These are phyloP conservation scores for Rhimphoctona megacephalus DNA, from an alignment of 2,888 invertebrate species.

Conservation along the genomic window DNA sequence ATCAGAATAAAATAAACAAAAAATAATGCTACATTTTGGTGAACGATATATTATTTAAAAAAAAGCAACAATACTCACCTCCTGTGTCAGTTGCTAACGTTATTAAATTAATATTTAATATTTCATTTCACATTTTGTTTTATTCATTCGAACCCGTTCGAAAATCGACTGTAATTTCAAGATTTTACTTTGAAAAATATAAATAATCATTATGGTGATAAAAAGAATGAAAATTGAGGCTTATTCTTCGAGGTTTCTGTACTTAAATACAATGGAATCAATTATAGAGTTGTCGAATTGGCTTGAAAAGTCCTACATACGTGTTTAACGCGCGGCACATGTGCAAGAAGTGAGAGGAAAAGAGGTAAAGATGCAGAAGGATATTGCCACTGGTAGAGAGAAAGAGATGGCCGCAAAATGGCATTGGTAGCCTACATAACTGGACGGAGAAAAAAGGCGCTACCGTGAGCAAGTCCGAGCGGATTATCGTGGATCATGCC, in stretches of 20 bases:
- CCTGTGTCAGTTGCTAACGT: no score
- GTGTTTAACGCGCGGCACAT: conserved; percentile 1
- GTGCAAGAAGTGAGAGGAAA: conserved; percentile 7
- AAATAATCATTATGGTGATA: not conserved
- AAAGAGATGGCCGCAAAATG: conserved; percentile 75
- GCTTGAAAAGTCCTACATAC: conserved; percentile 9
- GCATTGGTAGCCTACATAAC: conserved; percentile 83
- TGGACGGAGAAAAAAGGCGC: conserved; percentile 58
- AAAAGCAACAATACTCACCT: not conserved
- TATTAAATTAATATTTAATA: not conserved
- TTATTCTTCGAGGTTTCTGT: not conserved
- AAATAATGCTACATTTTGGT: not conserved
- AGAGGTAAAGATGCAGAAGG: not conserved
- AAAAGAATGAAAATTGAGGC: not conserved
- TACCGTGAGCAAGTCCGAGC: conserved; percentile 58
- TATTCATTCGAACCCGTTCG: not conserved
- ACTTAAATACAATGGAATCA: not conserved
- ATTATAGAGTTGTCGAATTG: not conserved
- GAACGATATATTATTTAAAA: not conserved
- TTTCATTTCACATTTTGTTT: not conserved
- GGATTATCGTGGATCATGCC: conserved; percentile 70
- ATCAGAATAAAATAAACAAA: not conserved
- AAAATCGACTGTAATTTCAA: not conserved
- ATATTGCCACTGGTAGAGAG: not conserved
- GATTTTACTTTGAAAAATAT: not conserved